Conservation (phyloP, 2,797 vertebrate species). For the Coranthus polyacanthus region DNA sequence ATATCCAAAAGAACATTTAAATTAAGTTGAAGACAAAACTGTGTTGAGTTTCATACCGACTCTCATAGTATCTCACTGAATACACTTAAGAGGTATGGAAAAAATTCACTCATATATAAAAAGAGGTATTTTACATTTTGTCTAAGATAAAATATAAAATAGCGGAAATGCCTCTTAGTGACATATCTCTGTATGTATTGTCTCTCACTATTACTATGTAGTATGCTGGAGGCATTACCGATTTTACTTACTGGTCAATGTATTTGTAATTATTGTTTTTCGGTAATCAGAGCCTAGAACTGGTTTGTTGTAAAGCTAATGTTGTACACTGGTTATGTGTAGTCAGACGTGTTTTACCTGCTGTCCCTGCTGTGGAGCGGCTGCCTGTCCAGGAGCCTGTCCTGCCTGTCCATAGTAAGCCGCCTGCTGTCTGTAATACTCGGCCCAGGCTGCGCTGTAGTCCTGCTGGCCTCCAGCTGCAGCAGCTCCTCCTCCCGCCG, state of each 20-base stretch:
- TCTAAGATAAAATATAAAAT: too few relatives aligned
- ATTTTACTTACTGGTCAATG: too few relatives aligned
- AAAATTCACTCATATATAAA: not conserved
- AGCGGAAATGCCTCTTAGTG: too few relatives aligned
- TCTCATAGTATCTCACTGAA: too few relatives aligned
- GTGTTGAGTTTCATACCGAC: not conserved
- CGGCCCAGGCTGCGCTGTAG: conserved; percentile 95
- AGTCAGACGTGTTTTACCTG: conserved; percentile 70
- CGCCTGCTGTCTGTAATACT: conserved; percentile 94
- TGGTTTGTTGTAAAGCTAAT: not conserved
- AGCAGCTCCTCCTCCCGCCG: conserved; percentile 54
- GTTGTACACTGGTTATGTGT: not conserved
- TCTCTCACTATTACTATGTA: too few relatives aligned
- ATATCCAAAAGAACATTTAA: too few relatives aligned
- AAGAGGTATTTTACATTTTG: not conserved
- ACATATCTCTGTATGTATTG: too few relatives aligned
- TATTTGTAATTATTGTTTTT: too few relatives aligned
- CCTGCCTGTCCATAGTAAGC: conserved; percentile 85
- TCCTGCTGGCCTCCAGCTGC: conserved; percentile 88
- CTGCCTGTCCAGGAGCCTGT: conserved; percentile 80
- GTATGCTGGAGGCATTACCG: too few relatives aligned
- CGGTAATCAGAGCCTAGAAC: too few relatives aligned
- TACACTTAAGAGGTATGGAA: too few relatives aligned
- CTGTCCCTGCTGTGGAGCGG: conserved; percentile 84
- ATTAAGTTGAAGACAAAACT: not conserved